Percentiles rank a stretch among this genome's conserved stretches.
These are phyloP conservation scores for Geophilus truncorum DNA, from an alignment of 2,888 invertebrate species.

Conservation along the genomic window DNA sequence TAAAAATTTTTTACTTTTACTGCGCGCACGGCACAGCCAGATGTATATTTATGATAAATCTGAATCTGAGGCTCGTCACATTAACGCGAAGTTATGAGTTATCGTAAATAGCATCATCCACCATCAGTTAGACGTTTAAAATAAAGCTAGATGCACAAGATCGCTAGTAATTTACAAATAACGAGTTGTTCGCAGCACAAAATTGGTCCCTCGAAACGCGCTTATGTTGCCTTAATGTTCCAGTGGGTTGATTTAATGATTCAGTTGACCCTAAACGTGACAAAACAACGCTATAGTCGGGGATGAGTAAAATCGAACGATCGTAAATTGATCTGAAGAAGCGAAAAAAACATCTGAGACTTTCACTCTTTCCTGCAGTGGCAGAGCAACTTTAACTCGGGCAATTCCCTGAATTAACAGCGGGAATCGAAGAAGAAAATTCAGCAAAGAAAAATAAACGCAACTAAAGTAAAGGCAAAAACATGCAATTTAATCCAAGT, in stretches of 20 bases:
- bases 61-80: neutral
- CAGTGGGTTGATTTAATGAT: neutral
- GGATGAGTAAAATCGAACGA: too few species aligned
- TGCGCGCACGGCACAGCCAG: too few species aligned
- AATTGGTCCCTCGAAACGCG: neutral
- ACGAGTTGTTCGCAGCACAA: neutral
- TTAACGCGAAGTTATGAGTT: neutral
- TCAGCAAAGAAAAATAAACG: neutral
- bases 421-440: neutral
- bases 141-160: neutral
- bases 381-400: neutral
- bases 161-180: neutral
- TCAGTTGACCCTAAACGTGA: neutral
- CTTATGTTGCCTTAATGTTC: neutral
- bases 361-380: too few species aligned
- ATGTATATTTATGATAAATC: neutral
- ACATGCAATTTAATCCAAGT: neutral
- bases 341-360: too few species aligned
- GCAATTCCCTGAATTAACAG: neutral
- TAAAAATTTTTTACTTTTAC: too few species aligned
- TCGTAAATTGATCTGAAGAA: too few species aligned
- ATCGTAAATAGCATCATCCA: neutral
- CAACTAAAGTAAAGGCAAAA: neutral
- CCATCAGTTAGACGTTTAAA: neutral
- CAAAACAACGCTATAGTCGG: neutral